Base-by-base conservation (phyloP, 2,888 invertebrate species). In the Hermaeophaga mercurialis region DNA sequence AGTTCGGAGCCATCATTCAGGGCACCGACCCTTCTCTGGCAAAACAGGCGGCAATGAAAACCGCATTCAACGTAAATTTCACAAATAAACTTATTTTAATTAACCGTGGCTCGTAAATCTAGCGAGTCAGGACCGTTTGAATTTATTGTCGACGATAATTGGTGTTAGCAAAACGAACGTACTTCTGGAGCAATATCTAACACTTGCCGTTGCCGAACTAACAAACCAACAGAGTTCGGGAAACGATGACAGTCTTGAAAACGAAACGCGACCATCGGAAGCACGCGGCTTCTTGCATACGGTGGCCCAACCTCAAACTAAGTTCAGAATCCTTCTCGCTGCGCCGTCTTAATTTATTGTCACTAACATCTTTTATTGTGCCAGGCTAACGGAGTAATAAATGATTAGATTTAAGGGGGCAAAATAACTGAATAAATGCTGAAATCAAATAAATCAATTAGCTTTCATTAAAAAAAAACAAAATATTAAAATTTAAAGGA, bases 171-270 rank as follows among this genome's bases (percentile, higher is more conserved):
- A 49, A 31, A 59, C 56, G 54, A 55, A 48, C 33, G 41, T 41
- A 50, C 41, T 7, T 38, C 39, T 31, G n/a, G 44, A 54, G 55
- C 48, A 57, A 59, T 61, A 56, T 60, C 58, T 56, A 62, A 62
- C 62, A 60, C 58, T 62, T 44, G 60, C 54, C 45, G 62, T 62
- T 54, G 33, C 50, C 48, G 53, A 47, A 53, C 54, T 52, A 63
- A 61, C 60, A 54, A 59, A 62, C 60, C 62, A 63, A 60, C 64
- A n/a, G n/a, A n/a, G n/a, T n/a, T 64, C 59, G 56, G 8, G 59
- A 62, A 58, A 57, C 56, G 66, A 61, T 65, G 69, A 66, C 66
- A 67, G 65, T 65, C 63, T 57, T 61, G n/a, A n/a, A n/a, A n/a
- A n/a, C n/a, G n/a, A n/a, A n/a, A n/a, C n/a, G n/a, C n/a, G n/a